Base-by-base conservation (phyloP, 1,140 invertebrate species). In the Tribolium castaneum region DNA sequence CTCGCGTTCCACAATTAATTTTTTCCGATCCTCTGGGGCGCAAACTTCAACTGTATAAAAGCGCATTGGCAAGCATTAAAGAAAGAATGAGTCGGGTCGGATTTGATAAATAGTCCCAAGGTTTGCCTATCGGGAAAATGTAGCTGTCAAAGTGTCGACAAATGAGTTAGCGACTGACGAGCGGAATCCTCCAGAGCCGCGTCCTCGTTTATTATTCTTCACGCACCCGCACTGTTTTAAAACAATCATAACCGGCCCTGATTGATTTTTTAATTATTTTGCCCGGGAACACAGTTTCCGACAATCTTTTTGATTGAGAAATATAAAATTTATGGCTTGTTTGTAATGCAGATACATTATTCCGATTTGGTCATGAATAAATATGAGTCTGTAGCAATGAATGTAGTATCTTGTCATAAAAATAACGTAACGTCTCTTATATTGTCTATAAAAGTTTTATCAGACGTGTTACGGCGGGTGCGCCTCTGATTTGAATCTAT, bases 321-420 rank as follows among this genome's bases (percentile, higher is more conserved):
- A 73, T 73, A 73, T 73, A 73, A 73, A 73, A 73, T 73, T 73
- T 73, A 73, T 73, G 10, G 71, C 49, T 73, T 73, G 50, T 73
- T 52, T 73, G 71, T 52, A 52, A 51, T 72, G 50, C 70, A 51
- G 70, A 72, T 72, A 50, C 35, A 54, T 73, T 73, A 73, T 73
- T 35, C 71, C 45, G 71, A 73, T 73, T 73, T 30, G 49, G 25
- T 54, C 71, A 73, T 73, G 71, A 73, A 73, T 73, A 73, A 73
- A 73, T 73, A 73, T 73, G 71, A 52, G 71, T 73, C 49, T 73
- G 45, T 73, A 51, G 34, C 71, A 54, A 54, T 73, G 52, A 54
- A 35, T 52, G 52, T 52, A 22, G 49, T 52, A 35, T 51, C 71
- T 35, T 73, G 49, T 22, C 50, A 73, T 73, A 73, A 73, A 73